Conservation (phyloP, 2,888 invertebrate genomes). For the Deilephila elpenor region DNA sequence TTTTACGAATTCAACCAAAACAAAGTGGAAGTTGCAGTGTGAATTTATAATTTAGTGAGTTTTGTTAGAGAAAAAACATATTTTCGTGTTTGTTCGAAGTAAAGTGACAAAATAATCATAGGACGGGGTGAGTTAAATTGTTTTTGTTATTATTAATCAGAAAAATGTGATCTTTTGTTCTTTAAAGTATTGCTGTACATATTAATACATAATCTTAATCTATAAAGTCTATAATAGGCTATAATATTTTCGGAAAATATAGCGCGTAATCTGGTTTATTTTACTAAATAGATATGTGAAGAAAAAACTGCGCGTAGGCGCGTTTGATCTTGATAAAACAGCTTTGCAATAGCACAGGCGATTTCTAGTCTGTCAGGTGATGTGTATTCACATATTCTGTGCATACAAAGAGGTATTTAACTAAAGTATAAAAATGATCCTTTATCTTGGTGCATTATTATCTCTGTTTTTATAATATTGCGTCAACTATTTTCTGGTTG, state of each 20-base stretch:
- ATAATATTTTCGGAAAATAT: not conserved
- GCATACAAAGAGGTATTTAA: not conserved
- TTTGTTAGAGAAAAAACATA: not conserved
- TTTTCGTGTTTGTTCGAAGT: slow-evolving; percentile 2
- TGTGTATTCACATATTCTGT: not conserved
- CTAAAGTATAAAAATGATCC: too few relatives aligned
- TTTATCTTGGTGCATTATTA: not conserved
- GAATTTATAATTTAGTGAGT: not conserved
- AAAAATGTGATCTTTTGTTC: not conserved
- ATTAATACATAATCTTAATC: not conserved
- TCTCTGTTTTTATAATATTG: not conserved
- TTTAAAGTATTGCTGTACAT: not conserved
- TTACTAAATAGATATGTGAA: too few relatives aligned
- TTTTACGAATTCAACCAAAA: slow-evolving; percentile 7
- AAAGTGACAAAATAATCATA: slow-evolving; percentile 18
- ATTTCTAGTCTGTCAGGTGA: not conserved
- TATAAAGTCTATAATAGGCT: not conserved
- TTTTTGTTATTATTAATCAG: not conserved
- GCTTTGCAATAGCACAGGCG: not conserved
- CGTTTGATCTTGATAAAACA: not conserved
- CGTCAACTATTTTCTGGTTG: not conserved
- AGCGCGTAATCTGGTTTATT: not conserved
- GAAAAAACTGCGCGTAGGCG: not conserved
- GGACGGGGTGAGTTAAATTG: slow-evolving; percentile 9
- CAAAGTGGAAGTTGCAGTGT: slow-evolving; percentile 21